A percentile compares a stretch with the other conserved stretches of the same genome.
Evolutionary conservation across 2,888 invertebrate genomes (phyloP).

Genomic region (Sialis lutaria): DNA sequence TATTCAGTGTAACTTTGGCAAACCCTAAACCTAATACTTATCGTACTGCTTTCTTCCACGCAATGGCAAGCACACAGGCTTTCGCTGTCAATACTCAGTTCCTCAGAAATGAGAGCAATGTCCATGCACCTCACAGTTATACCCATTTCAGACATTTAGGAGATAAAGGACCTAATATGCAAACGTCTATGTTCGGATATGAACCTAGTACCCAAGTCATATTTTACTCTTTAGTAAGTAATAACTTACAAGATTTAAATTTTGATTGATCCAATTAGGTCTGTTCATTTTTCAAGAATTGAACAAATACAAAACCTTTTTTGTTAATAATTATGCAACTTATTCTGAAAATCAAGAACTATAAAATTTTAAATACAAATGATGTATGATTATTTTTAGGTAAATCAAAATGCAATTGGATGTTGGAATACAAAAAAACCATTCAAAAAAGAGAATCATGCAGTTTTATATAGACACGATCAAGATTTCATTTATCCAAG

Average conservation of each 20-base stretch:
- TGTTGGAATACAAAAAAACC: slow-evolving; percentile 50
- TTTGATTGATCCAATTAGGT: not conserved
- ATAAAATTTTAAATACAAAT: no score
- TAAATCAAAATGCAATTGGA: slow-evolving; percentile 51
- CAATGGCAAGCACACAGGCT: slow-evolving; percentile 55
- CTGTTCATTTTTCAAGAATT: no score
- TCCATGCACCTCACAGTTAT: slow-evolving; percentile 32
- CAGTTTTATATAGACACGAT: slow-evolving; percentile 38
- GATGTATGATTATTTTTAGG: slow-evolving; percentile 11
- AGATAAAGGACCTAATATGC: slow-evolving; percentile 41
- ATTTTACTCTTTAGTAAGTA: slow-evolving; percentile 39
- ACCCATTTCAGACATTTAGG: slow-evolving; percentile 39
- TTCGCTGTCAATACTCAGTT: slow-evolving; percentile 50
- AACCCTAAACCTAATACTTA: slow-evolving; percentile 31
- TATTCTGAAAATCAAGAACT: no score
- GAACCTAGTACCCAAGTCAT: slow-evolving; percentile 41
- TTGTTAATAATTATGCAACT: no score
- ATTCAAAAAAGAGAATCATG: slow-evolving; percentile 32
- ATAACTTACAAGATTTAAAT: not conserved
- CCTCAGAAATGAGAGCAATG: slow-evolving; percentile 32
- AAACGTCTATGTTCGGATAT: slow-evolving; percentile 50
- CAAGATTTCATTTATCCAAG: slow-evolving; percentile 52
- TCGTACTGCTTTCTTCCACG: slow-evolving; percentile 55
- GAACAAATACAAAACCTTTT: no score
- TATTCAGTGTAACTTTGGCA: slow-evolving; percentile 49